These are phyloP conservation scores for Lagothrix lagotricha DNA, from an alignment of 2,797 vertebrate genomes.

Conservation along the genomic window DNA sequence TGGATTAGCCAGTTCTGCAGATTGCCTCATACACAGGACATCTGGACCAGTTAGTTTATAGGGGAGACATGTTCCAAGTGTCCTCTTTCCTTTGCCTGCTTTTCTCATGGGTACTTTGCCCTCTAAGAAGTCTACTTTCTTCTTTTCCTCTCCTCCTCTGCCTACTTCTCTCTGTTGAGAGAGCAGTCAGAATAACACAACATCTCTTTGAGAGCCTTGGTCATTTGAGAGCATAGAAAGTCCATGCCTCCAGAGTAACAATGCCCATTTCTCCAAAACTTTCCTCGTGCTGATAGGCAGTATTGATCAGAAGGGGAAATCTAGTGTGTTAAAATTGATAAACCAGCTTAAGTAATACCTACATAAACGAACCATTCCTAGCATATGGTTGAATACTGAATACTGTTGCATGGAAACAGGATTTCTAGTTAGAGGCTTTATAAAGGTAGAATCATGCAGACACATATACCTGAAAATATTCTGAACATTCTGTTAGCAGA, in stretches of 20 bases:
- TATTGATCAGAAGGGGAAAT: not conserved
- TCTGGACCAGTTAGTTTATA: not conserved
- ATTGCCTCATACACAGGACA: not conserved
- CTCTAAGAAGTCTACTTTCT: not conserved
- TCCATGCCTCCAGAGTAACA: not conserved
- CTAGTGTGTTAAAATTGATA: not conserved
- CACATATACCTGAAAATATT: not conserved
- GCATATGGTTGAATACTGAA: not conserved
- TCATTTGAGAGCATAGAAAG: not conserved
- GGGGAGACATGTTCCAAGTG: not conserved
- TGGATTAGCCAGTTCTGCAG: not conserved
- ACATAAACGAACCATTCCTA: not conserved
- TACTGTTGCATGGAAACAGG: not conserved
- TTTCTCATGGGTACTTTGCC: not conserved
- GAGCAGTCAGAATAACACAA: not conserved
- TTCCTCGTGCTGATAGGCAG: accelerated
- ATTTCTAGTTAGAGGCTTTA: not conserved
- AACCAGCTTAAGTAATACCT: not conserved
- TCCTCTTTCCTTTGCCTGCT: not conserved
- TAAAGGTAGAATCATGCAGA: not conserved
- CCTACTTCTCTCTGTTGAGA: not conserved
- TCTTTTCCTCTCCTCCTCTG: not conserved
- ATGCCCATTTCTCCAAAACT: not conserved
- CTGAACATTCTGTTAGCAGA: not conserved
- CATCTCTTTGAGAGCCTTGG: not conserved